Evolutionary conservation across 2,888 invertebrate genomes (phyloP).

Genomic region (Temnothorax rugatulus): DNA sequence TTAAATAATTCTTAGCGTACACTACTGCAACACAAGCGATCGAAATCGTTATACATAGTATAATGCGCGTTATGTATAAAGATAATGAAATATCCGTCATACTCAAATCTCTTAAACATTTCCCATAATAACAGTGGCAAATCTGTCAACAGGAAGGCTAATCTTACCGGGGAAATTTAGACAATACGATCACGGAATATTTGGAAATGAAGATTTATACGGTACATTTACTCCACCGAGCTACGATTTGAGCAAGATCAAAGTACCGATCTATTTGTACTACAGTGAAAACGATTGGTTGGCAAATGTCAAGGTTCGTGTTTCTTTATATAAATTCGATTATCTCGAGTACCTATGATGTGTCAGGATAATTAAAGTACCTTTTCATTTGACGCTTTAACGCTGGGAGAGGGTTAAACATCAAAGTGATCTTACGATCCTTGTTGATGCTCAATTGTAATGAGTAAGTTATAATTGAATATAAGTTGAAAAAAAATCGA

Average conservation of each 20-base stretch:
- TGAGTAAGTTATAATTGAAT: too few species aligned
- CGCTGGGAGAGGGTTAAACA: background rate
- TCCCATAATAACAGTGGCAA: background rate
- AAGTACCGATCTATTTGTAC: conserved; percentile 78
- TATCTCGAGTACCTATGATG: background rate
- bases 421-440: background rate
- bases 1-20: too few species aligned
- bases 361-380: background rate
- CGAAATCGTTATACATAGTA: background rate
- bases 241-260: conserved; percentile 78
- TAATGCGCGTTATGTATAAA: background rate
- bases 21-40: background rate
- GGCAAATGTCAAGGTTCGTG: conserved; percentile 71
- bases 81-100: background rate
- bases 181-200: conserved; percentile 78
- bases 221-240: conserved; percentile 76
- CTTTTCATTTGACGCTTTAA: background rate
- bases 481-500: background rate
- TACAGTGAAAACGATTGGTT: conserved; percentile 80
- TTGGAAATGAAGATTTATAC: conserved; percentile 76
- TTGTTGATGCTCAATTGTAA: background rate
- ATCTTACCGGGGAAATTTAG: conserved; percentile 77
- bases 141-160: conserved; percentile 3
- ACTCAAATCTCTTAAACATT: background rate
- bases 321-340: background rate